Conservation (phyloP, 2,888 invertebrate species). For the Gastrophysa polygoni region DNA sequence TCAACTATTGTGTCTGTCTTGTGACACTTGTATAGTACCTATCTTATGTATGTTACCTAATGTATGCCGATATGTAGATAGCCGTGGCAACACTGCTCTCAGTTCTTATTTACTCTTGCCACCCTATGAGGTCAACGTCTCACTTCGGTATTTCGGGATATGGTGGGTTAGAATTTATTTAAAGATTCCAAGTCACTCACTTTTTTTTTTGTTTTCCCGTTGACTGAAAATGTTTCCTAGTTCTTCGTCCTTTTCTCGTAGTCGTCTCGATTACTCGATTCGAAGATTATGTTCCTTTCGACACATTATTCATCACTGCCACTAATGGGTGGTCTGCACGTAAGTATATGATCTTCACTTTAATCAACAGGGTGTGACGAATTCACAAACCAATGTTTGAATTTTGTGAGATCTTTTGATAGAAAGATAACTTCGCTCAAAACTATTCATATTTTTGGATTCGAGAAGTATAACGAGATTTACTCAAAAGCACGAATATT, state of each 20-base stretch:
- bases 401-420: no score
- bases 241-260: not conserved
- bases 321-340: not conserved
- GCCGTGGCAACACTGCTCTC: constrained; percentile 6
- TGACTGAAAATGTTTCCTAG: not conserved
- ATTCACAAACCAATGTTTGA: no score
- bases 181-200: not conserved
- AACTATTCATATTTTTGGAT: no score
- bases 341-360: not conserved
- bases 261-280: not conserved
- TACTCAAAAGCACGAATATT: no score
- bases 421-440: no score
- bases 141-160: constrained; percentile 13
- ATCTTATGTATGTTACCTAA: no score
- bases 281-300: not conserved
- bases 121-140: constrained; percentile 6
- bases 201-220: not conserved
- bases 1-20: no score
- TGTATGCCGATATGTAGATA: not conserved
- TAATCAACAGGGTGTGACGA: not conserved
- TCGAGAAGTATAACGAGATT: no score
- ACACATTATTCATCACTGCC: not conserved
- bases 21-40: no score
- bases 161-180: not conserved
- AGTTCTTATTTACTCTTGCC: not conserved